These are phyloP conservation scores for Catharus bicknelli DNA, from an alignment of 2,113 vertebrate genomes.

Conservation along the genomic window DNA sequence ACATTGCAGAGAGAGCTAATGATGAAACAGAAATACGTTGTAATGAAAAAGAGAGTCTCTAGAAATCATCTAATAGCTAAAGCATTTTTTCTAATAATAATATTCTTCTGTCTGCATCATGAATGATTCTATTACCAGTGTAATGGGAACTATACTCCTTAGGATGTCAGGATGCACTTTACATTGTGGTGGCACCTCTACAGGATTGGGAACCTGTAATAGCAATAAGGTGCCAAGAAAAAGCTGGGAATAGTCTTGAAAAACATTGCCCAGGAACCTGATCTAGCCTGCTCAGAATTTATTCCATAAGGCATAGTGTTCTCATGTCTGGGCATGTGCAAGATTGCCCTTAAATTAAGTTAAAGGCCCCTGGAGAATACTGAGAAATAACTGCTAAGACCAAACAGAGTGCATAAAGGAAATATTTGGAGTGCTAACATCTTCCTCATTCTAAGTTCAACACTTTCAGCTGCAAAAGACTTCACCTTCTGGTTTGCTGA, in stretches of 20 bases:
- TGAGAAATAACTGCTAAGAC: background rate
- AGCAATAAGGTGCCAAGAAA: background rate
- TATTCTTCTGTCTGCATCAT: background rate
- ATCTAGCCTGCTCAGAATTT: background rate
- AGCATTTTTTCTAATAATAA: background rate
- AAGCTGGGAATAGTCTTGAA: background rate
- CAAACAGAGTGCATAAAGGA: background rate
- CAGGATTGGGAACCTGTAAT: background rate
- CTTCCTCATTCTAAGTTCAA: background rate
- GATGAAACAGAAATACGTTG: background rate
- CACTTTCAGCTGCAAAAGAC: background rate
- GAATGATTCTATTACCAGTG: background rate
- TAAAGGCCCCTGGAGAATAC: background rate
- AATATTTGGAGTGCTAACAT: background rate
- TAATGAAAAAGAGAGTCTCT: background rate
- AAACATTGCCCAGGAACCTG: background rate
- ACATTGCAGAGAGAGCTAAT: background rate
- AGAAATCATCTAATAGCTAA: background rate
- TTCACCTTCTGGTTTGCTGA: background rate
- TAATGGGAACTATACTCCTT: background rate
- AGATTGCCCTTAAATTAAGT: background rate
- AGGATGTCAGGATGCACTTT: background rate
- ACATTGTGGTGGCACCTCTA: background rate
- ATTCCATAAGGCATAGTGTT: background rate
- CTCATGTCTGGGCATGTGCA: rapidly evolving